Evolutionary conservation across 2,888 invertebrate species (phyloP), one percentile per base, ranked within the genome.

Genomic region (Eurytoma adleriae): DNA sequence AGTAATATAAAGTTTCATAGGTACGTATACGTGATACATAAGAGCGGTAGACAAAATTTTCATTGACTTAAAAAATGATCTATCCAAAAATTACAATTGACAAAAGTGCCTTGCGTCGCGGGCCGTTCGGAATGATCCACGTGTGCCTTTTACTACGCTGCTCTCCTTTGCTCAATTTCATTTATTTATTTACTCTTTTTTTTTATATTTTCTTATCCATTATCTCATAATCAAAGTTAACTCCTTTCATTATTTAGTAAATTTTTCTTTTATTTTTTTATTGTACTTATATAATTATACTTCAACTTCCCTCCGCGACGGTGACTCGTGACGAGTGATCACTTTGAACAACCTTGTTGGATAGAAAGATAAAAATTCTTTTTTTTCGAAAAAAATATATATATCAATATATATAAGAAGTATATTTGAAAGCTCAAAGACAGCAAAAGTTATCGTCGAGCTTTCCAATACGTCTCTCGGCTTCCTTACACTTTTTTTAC

Each of bases 1-100:
- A 87, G 86, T 87, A 86, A 86, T 86, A 84, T 84, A 40, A 40
- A 52, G 16, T 73, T 40, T 78, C 57, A 62, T 57, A 40, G 40
- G 4, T 40, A 74, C 73, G 64, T 82, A 79, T 69, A 79, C 30
- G 67, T 74, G 71, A 78, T 78, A 80, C 78, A 82, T 64, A 80
- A 86, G 84, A 84, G 84, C 85, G 85, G 86, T 86, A 85, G 86
- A 86, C 84, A 85, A 85, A 85, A 79, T 83, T 82, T 82, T 83
- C 69, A 69, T 83, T 83, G 14, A 16, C 18, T 64, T 40, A 64
- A 84, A 83, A 84, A 85, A 86, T 87, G 87, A 86, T 87, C 86
- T 88, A 88, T 88, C 87, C 88, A 88, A 89, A 86, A 89, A 88
- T 88, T 86, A 88, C 89, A 89, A 90, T 90, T 90, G 89, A 90